Percentiles rank a stretch among this genome's conserved stretches.
These are phyloP conservation scores for Podocnemis expansa DNA, from an alignment of 2,113 vertebrate species.

Conservation along the genomic window DNA sequence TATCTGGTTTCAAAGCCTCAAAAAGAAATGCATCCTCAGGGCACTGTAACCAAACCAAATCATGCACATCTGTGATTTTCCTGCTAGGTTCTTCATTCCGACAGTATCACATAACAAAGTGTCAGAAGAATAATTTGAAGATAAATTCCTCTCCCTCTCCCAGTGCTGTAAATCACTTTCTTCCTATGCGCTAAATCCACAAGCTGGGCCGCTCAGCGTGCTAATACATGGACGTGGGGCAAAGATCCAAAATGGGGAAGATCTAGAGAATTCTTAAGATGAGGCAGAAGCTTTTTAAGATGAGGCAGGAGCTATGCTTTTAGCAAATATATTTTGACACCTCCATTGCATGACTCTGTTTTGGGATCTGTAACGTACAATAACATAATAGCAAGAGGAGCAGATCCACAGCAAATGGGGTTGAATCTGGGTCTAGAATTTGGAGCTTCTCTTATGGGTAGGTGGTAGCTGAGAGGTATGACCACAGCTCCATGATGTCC, in stretches of 20 bases:
- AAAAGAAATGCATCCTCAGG: background rate
- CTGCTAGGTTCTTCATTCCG: background rate
- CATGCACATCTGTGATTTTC: background rate
- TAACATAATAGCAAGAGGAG: accelerated
- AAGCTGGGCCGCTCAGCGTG: accelerated
- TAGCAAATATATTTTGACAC: background rate
- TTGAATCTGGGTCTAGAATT: background rate
- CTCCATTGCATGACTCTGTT: background rate
- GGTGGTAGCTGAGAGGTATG: background rate
- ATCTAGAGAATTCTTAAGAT: background rate
- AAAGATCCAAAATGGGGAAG: background rate
- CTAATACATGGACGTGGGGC: background rate
- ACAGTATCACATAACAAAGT: accelerated
- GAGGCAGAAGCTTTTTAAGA: background rate
- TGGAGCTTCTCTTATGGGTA: background rate
- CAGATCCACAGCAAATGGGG: background rate
- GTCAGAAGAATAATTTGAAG: background rate
- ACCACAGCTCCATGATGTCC: accelerated
- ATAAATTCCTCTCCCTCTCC: background rate
- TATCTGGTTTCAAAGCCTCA: background rate
- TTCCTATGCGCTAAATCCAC: background rate
- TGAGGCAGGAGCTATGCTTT: background rate
- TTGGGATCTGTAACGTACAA: background rate
- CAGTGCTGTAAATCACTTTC: background rate
- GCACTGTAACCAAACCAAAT: accelerated